These are phyloP conservation scores for Psix sp. DNA, from an alignment of 1,140 invertebrate species.

Conservation along the genomic window DNA sequence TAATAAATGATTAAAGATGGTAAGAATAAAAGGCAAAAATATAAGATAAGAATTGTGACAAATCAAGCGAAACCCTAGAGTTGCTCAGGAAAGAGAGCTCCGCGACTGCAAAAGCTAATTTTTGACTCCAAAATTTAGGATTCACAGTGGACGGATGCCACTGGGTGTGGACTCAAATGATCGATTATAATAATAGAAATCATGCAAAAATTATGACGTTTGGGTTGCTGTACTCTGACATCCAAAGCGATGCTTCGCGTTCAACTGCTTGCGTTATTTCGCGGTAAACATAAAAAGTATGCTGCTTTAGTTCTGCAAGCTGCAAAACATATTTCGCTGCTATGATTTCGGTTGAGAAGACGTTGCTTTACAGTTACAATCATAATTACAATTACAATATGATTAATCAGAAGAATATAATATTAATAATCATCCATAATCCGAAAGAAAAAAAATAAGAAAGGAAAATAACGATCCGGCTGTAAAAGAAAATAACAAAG, in stretches of 20 bases:
- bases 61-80: constrained; percentile 18
- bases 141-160: constrained; percentile 8
- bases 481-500: constrained; percentile 36
- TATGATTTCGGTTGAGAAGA: not conserved
- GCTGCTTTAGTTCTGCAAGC: not conserved
- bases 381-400: constrained; percentile 36
- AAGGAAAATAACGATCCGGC: constrained; percentile 10
- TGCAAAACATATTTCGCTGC: constrained; percentile 10
- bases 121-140: constrained; percentile 18
- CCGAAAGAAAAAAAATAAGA: constrained; percentile 10
- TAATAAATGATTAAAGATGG: constrained; percentile 46
- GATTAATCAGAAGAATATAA: constrained; percentile 30
- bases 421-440: constrained; percentile 30
- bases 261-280: constrained; percentile 15
- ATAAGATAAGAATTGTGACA: not conserved
- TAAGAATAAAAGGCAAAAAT: constrained; percentile 27
- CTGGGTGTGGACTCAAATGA: constrained; percentile 38
- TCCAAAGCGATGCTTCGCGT: constrained; percentile 49
- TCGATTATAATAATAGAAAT: constrained; percentile 48
- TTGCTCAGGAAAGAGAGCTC: not conserved
- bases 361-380: constrained; percentile 37
- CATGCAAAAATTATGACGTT: constrained; percentile 33
- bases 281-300: no score
- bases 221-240: constrained; percentile 27
- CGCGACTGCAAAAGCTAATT: constrained; percentile 9